phyloP scores from a whole-genome alignment of 2,797 vertebrate genomes.

The Odontamblyopus rebecca region DNA sequence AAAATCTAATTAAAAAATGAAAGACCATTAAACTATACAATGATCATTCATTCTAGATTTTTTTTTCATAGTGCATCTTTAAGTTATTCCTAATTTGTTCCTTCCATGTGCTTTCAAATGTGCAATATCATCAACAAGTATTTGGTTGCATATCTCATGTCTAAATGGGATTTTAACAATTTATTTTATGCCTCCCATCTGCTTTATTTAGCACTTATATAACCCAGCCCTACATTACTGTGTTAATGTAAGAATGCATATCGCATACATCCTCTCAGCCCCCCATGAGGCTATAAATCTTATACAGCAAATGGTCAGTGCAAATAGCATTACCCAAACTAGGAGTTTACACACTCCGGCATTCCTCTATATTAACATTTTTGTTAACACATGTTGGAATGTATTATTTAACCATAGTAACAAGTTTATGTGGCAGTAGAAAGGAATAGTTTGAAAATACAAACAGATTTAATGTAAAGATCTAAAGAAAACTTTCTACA shows the following conservation, averaged over 20 bases:
- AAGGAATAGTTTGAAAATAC: background rate
- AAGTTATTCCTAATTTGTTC: background rate
- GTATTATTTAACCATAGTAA: background rate
- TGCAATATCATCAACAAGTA: background rate
- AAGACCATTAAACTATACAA: background rate
- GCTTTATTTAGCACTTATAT: slow-evolving; percentile 56
- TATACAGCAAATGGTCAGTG: slow-evolving; percentile 36
- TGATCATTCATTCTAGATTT: no score
- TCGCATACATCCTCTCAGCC: slow-evolving; percentile 37
- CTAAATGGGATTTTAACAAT: slow-evolving; percentile 37
- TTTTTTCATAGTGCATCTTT: background rate
- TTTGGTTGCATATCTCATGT: slow-evolving; percentile 17
- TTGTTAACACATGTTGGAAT: background rate
- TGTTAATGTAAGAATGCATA: slow-evolving; percentile 53
- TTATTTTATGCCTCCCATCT: slow-evolving; percentile 49
- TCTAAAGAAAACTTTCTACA: no score
- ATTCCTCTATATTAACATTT: slow-evolving; percentile 4
- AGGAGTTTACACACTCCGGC: background rate
- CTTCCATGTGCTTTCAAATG: background rate
- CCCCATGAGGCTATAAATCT: slow-evolving; percentile 55
- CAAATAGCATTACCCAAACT: slow-evolving; percentile 23
- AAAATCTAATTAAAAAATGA: background rate
- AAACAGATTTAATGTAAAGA: no score
- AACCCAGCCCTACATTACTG: slow-evolving; percentile 45
- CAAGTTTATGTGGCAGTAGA: background rate